Base-by-base conservation (phyloP, 2,797 vertebrate species). In the Pipistrellus nathusii region DNA sequence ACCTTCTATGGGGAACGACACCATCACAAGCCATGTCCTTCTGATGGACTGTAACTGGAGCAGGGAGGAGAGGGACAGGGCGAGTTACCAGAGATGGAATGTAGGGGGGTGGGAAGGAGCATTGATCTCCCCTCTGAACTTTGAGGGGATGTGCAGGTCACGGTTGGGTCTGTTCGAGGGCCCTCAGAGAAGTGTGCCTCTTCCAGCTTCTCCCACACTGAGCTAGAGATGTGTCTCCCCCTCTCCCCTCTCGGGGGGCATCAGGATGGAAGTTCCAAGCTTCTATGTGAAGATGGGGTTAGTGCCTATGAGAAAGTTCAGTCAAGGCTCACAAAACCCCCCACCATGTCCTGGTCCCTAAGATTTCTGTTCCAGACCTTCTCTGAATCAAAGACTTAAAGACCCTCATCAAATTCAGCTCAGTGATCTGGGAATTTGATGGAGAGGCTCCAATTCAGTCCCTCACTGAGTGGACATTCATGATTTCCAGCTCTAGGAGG, bases 81-180 rank as follows among this genome's bases (percentile, higher is more conserved):
- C 23, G 76, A 23, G 4, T 12, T 12, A 21, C 20, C 41, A 87
- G 57, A 59, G 9, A 32, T 44, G n/a, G 20, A 46, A 32, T 2
- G 3, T 6, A 14, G 1, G 21, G 8, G 21, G 53, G 53, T 8
- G 21, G 1, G 13, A 23, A 17, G 9, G 48, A 9, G 21, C 6
- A 23, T 11, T 17, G 27, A 25, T 41, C 0, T 4, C 10, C 17
- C 6, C 23, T 91, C 15, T 41, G 78, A 71, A 35, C 38, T 83
- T 59, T 18, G 41, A 14, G 25, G 1, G 72, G 30, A 21, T 1
- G 4, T 38, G 13, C 8, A 66, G 3, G 2, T 41, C 46, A 53
- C 4, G 0, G 2, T 1, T n/a, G 44, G 53, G 9, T 64, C 71
- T 46, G n/a, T 27, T 38, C 6, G 13, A 55, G 38, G 15, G 9